These are phyloP conservation scores for Pampus argenteus DNA, from an alignment of 2,797 vertebrate genomes.

Conservation along the genomic window DNA sequence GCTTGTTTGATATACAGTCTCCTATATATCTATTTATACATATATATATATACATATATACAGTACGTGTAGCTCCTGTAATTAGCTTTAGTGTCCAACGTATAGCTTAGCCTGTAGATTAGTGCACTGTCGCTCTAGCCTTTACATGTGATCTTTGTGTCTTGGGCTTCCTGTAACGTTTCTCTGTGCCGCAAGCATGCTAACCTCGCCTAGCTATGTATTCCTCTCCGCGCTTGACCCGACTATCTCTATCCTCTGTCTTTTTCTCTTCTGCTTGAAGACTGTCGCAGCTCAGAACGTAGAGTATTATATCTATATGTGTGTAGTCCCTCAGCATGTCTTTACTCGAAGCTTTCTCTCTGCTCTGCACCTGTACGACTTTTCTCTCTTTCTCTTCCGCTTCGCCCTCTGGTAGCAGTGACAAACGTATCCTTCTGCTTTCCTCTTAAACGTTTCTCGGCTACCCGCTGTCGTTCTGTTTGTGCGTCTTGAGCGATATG, in stretches of 20 bases:
- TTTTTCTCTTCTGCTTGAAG: slow-evolving; percentile 75
- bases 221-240: slow-evolving; percentile 76
- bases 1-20: slow-evolving; percentile 81
- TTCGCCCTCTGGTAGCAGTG: slow-evolving; percentile 76
- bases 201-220: slow-evolving; percentile 76
- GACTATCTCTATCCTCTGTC: slow-evolving; percentile 72
- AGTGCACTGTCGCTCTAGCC: slow-evolving; percentile 83
- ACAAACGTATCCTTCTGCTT: slow-evolving; percentile 44
- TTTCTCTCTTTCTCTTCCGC: slow-evolving; percentile 75
- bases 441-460: slow-evolving; percentile 57
- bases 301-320: slow-evolving; percentile 72
- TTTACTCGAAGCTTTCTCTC: slow-evolving; percentile 75
- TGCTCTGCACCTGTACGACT: slow-evolving; percentile 70
- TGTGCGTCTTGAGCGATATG: slow-evolving; percentile 52
- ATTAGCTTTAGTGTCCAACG: slow-evolving; percentile 78
- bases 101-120: slow-evolving; percentile 84
- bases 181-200: slow-evolving; percentile 84
- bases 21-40: slow-evolving; percentile 74
- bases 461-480: slow-evolving; percentile 64
- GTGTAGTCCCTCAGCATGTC: slow-evolving; percentile 84
- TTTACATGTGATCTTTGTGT: slow-evolving; percentile 80
- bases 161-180: slow-evolving; percentile 74
- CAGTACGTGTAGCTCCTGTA: slow-evolving; percentile 78
- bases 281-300: slow-evolving; percentile 78
- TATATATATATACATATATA: slow-evolving; percentile 59